phyloP scores from a whole-genome alignment of 2,113 vertebrate species.

The Calyptommatus sinebrachiatus region DNA sequence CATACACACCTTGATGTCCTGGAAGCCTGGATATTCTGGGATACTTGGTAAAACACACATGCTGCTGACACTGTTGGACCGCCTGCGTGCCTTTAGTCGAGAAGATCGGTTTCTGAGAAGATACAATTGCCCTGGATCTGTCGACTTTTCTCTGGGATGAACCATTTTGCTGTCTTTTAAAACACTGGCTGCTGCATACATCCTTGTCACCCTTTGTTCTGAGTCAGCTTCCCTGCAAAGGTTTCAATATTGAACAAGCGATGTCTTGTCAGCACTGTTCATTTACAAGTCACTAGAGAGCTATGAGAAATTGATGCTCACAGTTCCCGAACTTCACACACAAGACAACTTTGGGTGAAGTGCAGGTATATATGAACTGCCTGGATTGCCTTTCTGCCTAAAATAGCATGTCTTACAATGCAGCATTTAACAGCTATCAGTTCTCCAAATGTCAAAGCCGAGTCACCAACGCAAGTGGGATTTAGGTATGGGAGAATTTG shows the following conservation, averaged over 20 bases:
- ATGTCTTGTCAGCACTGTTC: not conserved
- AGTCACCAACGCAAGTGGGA: slow-evolving; percentile 10
- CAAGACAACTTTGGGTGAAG: not conserved
- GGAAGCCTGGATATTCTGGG: slow-evolving; percentile 67
- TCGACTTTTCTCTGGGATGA: rapidly evolving
- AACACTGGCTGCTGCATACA: slow-evolving; percentile 17
- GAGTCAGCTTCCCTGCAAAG: not conserved
- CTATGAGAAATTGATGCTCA: rapidly evolving
- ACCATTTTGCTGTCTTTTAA: not conserved
- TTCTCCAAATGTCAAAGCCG: not conserved
- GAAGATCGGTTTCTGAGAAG: slow-evolving; percentile 15
- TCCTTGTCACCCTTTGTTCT: slow-evolving; percentile 11
- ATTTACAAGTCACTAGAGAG: not conserved
- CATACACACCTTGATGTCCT: slow-evolving; percentile 65
- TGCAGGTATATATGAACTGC: not conserved
- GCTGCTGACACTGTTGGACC: slow-evolving; percentile 34
- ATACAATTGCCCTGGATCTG: rapidly evolving
- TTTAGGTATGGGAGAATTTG: slow-evolving; percentile 41
- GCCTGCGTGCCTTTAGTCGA: not conserved
- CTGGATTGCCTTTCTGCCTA: not conserved
- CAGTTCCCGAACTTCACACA: rapidly evolving
- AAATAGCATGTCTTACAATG: not conserved
- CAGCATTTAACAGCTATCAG: slow-evolving; percentile 44
- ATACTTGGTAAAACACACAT: slow-evolving; percentile 58
- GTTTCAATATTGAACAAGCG: not conserved